Evolutionary conservation across 2,888 invertebrate genomes (phyloP).

Genomic region (Caenorhabditis japonica): DNA sequence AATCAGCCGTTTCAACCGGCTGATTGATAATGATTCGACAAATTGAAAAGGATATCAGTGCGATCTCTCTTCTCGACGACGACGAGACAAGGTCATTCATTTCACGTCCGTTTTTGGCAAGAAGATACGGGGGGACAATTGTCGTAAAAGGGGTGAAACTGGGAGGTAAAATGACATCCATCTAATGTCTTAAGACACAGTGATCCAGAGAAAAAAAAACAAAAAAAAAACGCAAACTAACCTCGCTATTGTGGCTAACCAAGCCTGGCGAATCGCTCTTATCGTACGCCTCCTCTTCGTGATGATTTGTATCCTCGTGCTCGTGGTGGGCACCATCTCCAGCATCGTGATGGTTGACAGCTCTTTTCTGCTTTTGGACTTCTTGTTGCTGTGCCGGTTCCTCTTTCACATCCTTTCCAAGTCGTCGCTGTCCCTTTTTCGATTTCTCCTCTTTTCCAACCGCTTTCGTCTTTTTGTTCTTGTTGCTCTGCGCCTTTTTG

Average conservation of each 20-base stretch:
- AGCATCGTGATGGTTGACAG: constrained; percentile 3
- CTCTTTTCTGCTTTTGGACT: constrained; percentile 22
- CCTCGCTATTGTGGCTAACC: constrained; percentile 64
- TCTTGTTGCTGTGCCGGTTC: constrained; percentile 11
- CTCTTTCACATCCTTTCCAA: constrained; percentile 20
- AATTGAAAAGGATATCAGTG: constrained; percentile 9
- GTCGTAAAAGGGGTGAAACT: background rate
- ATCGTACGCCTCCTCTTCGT: constrained; percentile 30
- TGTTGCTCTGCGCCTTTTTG: constrained; percentile 7
- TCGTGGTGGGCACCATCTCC: background rate
- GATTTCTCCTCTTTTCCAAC: background rate
- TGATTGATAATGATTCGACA: constrained; percentile 1
- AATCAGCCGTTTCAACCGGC: constrained; percentile 10
- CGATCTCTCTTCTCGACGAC: constrained; percentile 9
- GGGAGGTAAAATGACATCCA: background rate
- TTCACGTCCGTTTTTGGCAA: constrained; percentile 11
- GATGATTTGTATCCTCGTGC: constrained; percentile 11
- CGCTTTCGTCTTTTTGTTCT: constrained; percentile 1
- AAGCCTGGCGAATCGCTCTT: constrained; percentile 63
- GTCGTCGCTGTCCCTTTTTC: constrained; percentile 28
- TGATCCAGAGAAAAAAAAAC: constrained; percentile 19
- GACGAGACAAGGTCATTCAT: constrained; percentile 22
- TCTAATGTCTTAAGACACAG: background rate
- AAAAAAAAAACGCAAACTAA: constrained; percentile 21
- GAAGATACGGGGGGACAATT: constrained; percentile 14